Evolutionary conservation across 1,140 invertebrate genomes (phyloP).

Genomic region (Phymastichus coffea): DNA sequence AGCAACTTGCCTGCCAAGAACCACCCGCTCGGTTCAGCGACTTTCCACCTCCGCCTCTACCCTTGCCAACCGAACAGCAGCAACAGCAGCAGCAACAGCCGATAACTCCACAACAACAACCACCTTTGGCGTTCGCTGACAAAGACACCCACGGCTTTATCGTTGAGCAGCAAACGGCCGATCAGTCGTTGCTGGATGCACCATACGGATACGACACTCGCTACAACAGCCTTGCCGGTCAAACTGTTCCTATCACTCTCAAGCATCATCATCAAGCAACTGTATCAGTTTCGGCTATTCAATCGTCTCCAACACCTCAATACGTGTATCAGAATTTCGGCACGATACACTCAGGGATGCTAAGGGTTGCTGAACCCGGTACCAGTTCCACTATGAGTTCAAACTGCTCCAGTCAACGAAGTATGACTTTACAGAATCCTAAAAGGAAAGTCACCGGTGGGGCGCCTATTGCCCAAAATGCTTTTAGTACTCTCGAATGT

Average conservation of each 20-base stretch:
- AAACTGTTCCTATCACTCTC: constrained; percentile 55
- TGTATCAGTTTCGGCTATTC: constrained; percentile 31
- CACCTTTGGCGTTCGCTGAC: constrained; percentile 34
- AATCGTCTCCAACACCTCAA: constrained; percentile 48
- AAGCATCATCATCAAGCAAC: constrained; percentile 47
- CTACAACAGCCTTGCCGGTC: constrained; percentile 49
- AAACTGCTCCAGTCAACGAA: constrained; percentile 49
- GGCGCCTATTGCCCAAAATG: constrained; percentile 51
- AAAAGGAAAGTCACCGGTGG: constrained; percentile 42
- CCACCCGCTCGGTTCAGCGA: constrained; percentile 44
- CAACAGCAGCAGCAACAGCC: not conserved
- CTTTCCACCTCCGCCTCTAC: constrained; percentile 29
- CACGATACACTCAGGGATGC: constrained; percentile 53
- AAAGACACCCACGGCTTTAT: constrained; percentile 36
- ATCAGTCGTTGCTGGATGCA: constrained; percentile 47
- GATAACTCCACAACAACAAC: constrained; percentile 16
- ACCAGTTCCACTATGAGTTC: constrained; percentile 50
- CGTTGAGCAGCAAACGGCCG: constrained; percentile 30
- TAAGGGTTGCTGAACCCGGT: constrained; percentile 51
- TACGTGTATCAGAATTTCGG: constrained; percentile 55
- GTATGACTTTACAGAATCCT: constrained; percentile 54
- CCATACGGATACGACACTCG: constrained; percentile 47
- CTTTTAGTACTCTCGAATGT: constrained; percentile 55
- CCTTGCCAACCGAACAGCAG: not conserved
- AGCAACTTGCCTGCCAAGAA: constrained; percentile 44